Conservation (phyloP, 2,113 vertebrate genomes). For the Sula dactylatra region DNA sequence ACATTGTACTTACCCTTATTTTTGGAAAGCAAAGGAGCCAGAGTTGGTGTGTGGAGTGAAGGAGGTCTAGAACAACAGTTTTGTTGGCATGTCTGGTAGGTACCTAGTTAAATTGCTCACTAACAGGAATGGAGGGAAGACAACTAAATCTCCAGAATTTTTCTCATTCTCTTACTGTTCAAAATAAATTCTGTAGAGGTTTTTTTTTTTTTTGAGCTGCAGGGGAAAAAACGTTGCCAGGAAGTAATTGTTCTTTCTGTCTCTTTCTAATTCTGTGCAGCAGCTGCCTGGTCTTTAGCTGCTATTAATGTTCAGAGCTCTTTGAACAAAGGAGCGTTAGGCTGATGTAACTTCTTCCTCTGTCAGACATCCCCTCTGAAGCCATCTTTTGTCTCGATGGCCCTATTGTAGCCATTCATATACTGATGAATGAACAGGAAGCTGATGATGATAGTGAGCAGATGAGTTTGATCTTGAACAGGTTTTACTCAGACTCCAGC, state of each 20-base stretch:
- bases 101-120: neutral
- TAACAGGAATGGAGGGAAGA: neutral
- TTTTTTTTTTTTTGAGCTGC: neutral
- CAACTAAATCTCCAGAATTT: neutral
- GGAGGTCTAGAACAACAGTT: neutral
- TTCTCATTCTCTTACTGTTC: neutral
- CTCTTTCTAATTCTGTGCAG: constrained; percentile 60
- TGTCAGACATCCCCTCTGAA: constrained; percentile 47
- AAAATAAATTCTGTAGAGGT: neutral
- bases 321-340: constrained; percentile 36
- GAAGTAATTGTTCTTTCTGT: constrained; percentile 61
- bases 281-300: constrained; percentile 54
- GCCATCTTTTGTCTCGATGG: constrained; percentile 56
- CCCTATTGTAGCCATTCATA: constrained; percentile 45
- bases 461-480: constrained; percentile 53
- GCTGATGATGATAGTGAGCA: constrained; percentile 57
- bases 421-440: constrained; percentile 63
- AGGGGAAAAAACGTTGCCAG: neutral
- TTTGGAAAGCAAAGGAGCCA: neutral
- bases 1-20: neutral
- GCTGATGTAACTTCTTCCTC: constrained; percentile 59
- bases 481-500: constrained; percentile 28
- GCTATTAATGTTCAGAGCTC: constrained; percentile 57
- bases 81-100: neutral
- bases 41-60: neutral